Evolutionary conservation across 2,888 invertebrate genomes (phyloP).

Genomic region (Tricholauxania praeusta): DNA sequence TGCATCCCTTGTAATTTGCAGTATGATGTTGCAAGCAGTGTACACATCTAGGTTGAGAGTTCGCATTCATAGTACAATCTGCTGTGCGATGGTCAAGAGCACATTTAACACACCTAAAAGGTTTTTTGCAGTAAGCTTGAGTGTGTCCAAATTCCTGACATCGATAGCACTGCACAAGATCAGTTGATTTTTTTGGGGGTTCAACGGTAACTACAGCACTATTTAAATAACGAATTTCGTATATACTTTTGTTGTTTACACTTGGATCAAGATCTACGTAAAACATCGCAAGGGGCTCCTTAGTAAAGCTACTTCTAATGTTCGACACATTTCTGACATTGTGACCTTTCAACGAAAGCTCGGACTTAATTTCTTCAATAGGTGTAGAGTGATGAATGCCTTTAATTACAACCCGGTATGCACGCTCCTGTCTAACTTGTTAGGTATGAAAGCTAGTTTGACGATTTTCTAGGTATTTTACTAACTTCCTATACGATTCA

Average conservation of each 20-base stretch:
- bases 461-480: slow-evolving; percentile 19
- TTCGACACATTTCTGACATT: slow-evolving; percentile 33
- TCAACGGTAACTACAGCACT: not conserved
- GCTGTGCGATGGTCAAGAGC: slow-evolving; percentile 2
- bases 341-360: slow-evolving; percentile 28
- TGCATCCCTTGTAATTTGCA: slow-evolving; percentile 27
- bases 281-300: no score
- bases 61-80: not conserved
- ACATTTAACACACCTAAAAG: slow-evolving; percentile 4
- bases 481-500: slow-evolving; percentile 23
- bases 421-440: slow-evolving; percentile 34
- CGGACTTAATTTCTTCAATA: slow-evolving; percentile 16
- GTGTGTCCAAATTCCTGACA: slow-evolving; percentile 12
- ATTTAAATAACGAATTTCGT: no score
- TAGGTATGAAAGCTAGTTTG: slow-evolving; percentile 31
- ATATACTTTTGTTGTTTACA: no score
- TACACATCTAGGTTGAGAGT: not conserved
- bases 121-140: not conserved
- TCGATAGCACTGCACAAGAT: slow-evolving; percentile 7
- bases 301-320: not conserved
- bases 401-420: slow-evolving; percentile 38
- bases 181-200: slow-evolving; percentile 1
- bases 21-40: slow-evolving; percentile 27
- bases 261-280: no score
- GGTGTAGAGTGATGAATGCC: slow-evolving; percentile 33